Percentiles rank a stretch among this genome's conserved stretches.
These are phyloP conservation scores for Lanistes nyassanus DNA, from an alignment of 1,140 invertebrate genomes.

Conservation along the genomic window DNA sequence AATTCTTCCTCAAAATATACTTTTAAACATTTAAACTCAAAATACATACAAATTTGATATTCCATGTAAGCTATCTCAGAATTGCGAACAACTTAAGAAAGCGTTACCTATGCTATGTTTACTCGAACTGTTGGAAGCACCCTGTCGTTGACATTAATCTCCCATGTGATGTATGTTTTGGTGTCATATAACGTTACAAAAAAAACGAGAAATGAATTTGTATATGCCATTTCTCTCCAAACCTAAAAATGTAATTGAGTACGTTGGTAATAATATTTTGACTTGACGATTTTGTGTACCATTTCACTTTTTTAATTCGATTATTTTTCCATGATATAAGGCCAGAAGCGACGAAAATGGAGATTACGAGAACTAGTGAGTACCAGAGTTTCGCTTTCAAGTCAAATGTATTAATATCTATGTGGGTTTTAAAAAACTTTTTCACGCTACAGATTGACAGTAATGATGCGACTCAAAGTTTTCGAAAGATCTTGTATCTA, in stretches of 20 bases:
- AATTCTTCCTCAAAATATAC: too few species aligned
- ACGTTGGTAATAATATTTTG: background rate
- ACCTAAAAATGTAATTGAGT: background rate
- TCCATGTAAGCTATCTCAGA: too few species aligned
- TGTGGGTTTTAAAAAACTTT: background rate
- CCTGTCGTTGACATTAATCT: too few species aligned
- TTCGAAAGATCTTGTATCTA: background rate
- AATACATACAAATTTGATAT: too few species aligned
- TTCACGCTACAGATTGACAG: too few species aligned
- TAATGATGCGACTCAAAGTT: background rate
- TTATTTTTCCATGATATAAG: conserved; percentile 6
- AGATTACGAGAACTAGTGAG: conserved; percentile 21
- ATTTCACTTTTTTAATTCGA: background rate
- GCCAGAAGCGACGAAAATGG: conserved; percentile 20
- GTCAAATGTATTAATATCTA: background rate
- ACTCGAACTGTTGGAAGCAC: too few species aligned
- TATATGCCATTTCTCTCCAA: background rate
- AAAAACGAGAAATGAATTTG: background rate
- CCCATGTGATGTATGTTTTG: background rate
- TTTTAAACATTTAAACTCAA: too few species aligned
- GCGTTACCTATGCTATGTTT: too few species aligned
- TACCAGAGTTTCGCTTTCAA: background rate
- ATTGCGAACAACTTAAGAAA: too few species aligned
- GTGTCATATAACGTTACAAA: background rate
- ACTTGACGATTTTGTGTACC: too few species aligned